These are phyloP conservation scores for Volucella inanis DNA, from an alignment of 2,888 invertebrate genomes.

Conservation along the genomic window DNA sequence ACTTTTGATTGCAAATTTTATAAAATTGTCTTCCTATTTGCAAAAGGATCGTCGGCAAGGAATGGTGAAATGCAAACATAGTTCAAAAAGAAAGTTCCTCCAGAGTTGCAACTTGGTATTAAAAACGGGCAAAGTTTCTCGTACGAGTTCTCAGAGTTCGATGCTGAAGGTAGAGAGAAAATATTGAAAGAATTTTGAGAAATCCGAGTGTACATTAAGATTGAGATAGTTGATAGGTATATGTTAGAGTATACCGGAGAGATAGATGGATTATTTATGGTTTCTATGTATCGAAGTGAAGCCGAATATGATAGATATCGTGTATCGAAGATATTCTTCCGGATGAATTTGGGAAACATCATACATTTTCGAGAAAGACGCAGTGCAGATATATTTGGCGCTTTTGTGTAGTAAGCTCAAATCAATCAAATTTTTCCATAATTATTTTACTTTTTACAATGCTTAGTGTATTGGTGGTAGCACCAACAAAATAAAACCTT, in stretches of 20 bases:
- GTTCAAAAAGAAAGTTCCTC: constrained; percentile 18
- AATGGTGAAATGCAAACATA: constrained; percentile 27
- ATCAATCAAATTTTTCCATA: too few species aligned
- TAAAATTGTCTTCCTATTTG: constrained; percentile 25
- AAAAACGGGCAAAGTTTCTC: constrained; percentile 35
- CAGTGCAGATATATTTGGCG: too few species aligned
- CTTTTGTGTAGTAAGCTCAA: too few species aligned
- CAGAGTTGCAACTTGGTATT: not conserved
- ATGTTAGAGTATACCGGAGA: not conserved
- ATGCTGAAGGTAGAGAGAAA: constrained; percentile 14
- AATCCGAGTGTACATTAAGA: constrained; percentile 14
- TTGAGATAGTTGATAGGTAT: not conserved
- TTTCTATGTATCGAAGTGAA: too few species aligned
- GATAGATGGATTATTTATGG: not conserved
- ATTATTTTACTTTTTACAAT: too few species aligned
- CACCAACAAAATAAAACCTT: too few species aligned
- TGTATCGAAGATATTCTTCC: too few species aligned
- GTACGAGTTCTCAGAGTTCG: not conserved
- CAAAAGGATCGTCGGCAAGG: constrained; percentile 17
- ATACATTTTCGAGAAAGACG: too few species aligned
- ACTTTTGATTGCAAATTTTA: constrained; percentile 66
- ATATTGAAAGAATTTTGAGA: constrained; percentile 32
- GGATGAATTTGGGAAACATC: too few species aligned
- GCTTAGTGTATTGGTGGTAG: too few species aligned
- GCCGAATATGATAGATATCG: too few species aligned